Conservation (phyloP, 2,797 vertebrate species). For the Sebastes trivittatus region DNA sequence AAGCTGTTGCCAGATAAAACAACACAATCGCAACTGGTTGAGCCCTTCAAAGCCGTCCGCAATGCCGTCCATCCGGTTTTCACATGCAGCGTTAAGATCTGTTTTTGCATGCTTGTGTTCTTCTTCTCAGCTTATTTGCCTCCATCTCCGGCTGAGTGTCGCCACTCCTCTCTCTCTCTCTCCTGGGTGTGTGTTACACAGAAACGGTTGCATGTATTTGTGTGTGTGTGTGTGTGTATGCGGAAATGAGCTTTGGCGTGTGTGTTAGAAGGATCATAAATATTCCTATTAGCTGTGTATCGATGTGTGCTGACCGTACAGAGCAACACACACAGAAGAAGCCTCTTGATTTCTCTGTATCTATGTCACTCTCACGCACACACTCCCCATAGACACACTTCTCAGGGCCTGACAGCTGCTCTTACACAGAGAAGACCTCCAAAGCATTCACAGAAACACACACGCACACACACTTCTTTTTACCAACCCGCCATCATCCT, state of each 20-base stretch:
- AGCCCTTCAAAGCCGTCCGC: constrained; percentile 24
- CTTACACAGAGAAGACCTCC: constrained; percentile 36
- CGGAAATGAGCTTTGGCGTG: not conserved
- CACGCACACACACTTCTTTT: constrained; percentile 1
- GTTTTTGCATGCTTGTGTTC: constrained; percentile 36
- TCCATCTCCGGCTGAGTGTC: constrained; percentile 3
- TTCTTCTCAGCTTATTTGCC: constrained; percentile 25
- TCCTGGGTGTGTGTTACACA: not conserved
- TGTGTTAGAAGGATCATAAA: constrained; percentile 48
- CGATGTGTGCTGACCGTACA: constrained; percentile 35
- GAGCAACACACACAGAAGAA: constrained; percentile 2
- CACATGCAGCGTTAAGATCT: constrained; percentile 25
- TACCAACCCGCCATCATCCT: not conserved
- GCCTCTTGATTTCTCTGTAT: constrained; percentile 20
- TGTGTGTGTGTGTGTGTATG: not conserved
- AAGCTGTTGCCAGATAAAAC: constrained; percentile 64
- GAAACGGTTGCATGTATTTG: not conserved
- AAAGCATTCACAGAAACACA: constrained; percentile 18
- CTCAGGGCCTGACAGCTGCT: constrained; percentile 56
- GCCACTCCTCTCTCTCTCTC: constrained; percentile 8
- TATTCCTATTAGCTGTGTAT: constrained; percentile 58
- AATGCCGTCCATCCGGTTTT: constrained; percentile 41
- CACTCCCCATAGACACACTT: constrained; percentile 16
- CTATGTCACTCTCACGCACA: constrained; percentile 10
- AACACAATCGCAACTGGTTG: constrained; percentile 51